Conservation (phyloP, 2,797 vertebrate genomes). For the Paedocypris micromegethes region DNA sequence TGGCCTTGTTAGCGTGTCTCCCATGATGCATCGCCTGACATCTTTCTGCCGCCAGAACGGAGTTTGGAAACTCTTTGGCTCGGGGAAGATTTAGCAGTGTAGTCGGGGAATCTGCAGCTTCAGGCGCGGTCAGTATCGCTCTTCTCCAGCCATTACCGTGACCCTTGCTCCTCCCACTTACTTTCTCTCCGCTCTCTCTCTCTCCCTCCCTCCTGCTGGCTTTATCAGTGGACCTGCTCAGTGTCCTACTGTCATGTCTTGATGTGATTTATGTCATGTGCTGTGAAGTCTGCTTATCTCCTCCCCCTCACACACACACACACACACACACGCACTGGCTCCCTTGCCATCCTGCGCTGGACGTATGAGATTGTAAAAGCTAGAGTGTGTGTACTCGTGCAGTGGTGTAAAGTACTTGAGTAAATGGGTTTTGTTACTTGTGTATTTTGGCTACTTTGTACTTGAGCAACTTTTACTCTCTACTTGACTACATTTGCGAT, state of each 20-base stretch:
- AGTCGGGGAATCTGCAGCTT: conserved; percentile 43
- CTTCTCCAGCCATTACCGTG: conserved; percentile 36
- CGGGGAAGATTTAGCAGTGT: conserved; percentile 47
- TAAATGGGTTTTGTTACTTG: too few relatives aligned
- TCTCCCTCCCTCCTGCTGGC: conserved; percentile 58
- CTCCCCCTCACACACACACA: conserved; percentile 50
- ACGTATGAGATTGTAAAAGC: background rate
- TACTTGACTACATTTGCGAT: too few relatives aligned
- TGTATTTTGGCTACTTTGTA: too few relatives aligned
- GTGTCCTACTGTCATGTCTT: conserved; percentile 86
- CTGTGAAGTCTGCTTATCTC: conserved; percentile 87
- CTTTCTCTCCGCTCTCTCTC: conserved; percentile 49
- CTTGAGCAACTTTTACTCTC: too few relatives aligned
- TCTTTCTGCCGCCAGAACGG: conserved; percentile 1
- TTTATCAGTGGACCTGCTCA: conserved; percentile 87
- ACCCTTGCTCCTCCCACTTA: conserved; percentile 44
- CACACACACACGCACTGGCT: conserved; percentile 71
- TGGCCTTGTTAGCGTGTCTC: conserved; percentile 31
- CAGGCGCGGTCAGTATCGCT: conserved; percentile 29
- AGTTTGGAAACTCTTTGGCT: conserved; percentile 21
- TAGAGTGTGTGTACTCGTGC: conserved; percentile 7
- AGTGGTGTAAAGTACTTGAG: too few relatives aligned
- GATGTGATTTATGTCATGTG: conserved; percentile 85
- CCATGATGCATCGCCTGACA: conserved; percentile 17
- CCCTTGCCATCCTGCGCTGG: conserved; percentile 58